phyloP scores from a whole-genome alignment of 2,888 invertebrate species.

The Chesias legatella region DNA sequence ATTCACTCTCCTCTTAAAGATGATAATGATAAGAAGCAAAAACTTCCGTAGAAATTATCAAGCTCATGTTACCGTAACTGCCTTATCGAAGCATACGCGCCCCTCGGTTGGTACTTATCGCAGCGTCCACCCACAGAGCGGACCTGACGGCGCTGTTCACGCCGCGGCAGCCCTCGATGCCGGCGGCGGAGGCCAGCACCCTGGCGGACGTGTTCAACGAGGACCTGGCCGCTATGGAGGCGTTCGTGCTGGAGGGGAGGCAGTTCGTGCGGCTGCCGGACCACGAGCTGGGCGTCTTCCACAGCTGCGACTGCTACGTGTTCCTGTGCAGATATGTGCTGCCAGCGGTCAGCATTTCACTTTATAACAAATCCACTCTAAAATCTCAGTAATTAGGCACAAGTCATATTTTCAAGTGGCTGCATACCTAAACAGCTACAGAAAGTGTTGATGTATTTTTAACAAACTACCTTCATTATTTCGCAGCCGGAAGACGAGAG shows the following conservation, averaged over 20 bases:
- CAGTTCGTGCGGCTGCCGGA: constrained; percentile 98
- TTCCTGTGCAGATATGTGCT: constrained; percentile 98
- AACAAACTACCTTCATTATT: too few relatives aligned
- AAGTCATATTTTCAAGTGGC: too few relatives aligned
- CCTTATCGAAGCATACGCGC: too few relatives aligned
- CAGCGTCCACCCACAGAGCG: constrained; percentile 74
- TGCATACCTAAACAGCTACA: too few relatives aligned
- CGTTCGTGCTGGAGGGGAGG: constrained; percentile 97
- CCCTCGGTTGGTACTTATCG: neutral
- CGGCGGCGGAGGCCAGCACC: constrained; percentile 89
- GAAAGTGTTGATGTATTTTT: too few relatives aligned
- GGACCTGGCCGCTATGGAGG: constrained; percentile 98
- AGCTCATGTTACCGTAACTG: too few relatives aligned
- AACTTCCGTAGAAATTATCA: too few relatives aligned
- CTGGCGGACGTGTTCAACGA: constrained; percentile 98
- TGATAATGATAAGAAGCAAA: too few relatives aligned
- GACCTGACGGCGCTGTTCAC: constrained; percentile 97
- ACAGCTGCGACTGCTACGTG: constrained; percentile 97
- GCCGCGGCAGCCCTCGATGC: constrained; percentile 95
- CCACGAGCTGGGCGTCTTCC: constrained; percentile 94
- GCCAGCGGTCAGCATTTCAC: constrained; percentile 76
- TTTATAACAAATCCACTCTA: too few relatives aligned
- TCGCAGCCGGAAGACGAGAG: constrained; percentile 75
- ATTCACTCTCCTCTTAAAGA: too few relatives aligned
- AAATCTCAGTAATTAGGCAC: too few relatives aligned